Evolutionary conservation across 2,113 vertebrate species (phyloP).

Genomic region (Pituophis catenifer): DNA sequence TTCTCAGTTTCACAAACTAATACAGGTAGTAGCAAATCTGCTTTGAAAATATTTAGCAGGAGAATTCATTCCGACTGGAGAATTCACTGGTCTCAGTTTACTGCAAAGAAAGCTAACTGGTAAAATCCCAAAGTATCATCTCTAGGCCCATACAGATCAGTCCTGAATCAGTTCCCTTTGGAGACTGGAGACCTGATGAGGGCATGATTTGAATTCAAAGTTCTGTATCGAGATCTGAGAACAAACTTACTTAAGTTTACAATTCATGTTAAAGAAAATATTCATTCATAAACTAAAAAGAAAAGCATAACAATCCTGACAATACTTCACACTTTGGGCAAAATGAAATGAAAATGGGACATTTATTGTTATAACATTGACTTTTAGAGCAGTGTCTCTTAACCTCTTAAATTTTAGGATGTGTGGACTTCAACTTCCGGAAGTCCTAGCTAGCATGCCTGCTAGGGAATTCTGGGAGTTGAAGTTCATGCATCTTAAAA

Average conservation of each 20-base stretch:
- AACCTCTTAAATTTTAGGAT: background rate
- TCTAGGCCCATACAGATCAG: background rate
- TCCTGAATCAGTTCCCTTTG: background rate
- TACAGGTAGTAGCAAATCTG: constrained; percentile 1
- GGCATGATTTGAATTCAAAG: background rate
- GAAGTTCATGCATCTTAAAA: background rate
- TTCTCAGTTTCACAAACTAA: constrained; percentile 4
- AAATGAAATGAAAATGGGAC: background rate
- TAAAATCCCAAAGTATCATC: background rate
- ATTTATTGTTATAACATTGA: background rate
- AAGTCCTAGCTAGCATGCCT: background rate
- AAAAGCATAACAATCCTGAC: background rate
- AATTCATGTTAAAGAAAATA: background rate
- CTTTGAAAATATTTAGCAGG: constrained; percentile 13
- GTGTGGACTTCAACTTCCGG: background rate
- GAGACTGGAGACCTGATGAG: background rate
- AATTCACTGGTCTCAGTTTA: constrained; percentile 17
- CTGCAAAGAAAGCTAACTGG: background rate
- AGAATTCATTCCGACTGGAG: background rate
- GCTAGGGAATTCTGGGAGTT: background rate
- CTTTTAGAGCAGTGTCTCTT: background rate
- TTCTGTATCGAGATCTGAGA: background rate
- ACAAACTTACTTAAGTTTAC: background rate
- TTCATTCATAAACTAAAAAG: background rate
- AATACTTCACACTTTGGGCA: background rate